Evolutionary conservation across 2,113 vertebrate genomes (phyloP), one percentile per base, ranked within the genome.

Genomic region (Rhinoderma darwinii): DNA sequence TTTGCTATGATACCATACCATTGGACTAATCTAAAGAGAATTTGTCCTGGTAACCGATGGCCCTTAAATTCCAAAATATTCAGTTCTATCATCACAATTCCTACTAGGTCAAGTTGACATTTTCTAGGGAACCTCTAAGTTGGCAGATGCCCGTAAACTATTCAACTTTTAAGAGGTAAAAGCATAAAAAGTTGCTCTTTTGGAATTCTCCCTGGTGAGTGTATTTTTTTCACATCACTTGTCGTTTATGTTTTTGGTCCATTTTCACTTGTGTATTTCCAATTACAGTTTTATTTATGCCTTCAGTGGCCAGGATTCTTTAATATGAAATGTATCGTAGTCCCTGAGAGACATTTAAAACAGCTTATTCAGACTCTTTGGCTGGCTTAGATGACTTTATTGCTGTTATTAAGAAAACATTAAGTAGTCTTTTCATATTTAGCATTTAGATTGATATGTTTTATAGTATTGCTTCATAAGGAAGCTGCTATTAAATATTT

Each of bases 281-380:
- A 82, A 66, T 66, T 84, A 75, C 50, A 84, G 47, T 84, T 88
- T 88, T 89, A 88, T 91, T 92, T 89, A 88, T 91, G 88, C 91
- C 90, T 90, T 89, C 54, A 84, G 91, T 89, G 89, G 89, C 90
- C 92, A 90, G 81, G 90, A 88, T 89, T 91, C 89, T 91, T 92
- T 91, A 39, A 89, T 90, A 83, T 90, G 89, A 87, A 84, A 87
- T 90, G 84, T 86, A 89, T 92, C 91, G 92, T 87, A 89, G 92
- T 91, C 89, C 92, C 82, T 27, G 41, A 2, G 92, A 88, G 92
- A 91, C 91, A 91, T 91, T 91, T 92, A 92, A 93, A 93, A 90
- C 89, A 91, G 89, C 50, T 82, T 82, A 82, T 59, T 82, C 56
- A 82, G 79, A 82, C 88, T 93, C 90, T 91, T 74, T 84, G 83